Evolutionary conservation across 2,797 vertebrate genomes (phyloP).

Genomic region (Hoplostethus atlanticus): DNA sequence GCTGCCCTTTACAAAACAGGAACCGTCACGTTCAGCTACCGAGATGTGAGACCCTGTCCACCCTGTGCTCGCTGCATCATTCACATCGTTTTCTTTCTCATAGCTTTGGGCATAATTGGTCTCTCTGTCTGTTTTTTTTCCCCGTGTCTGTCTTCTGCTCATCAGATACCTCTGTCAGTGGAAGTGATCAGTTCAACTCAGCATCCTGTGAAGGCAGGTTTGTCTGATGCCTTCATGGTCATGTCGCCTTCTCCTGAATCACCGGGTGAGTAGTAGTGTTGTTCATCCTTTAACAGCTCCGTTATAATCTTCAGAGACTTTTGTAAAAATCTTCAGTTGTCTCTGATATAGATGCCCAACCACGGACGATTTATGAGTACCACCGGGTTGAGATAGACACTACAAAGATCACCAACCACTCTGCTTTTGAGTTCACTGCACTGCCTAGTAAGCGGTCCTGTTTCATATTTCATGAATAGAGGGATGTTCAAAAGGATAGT

Average conservation of each 20-base stretch:
- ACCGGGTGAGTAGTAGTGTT: conserved; percentile 83
- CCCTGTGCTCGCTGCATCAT: neutral
- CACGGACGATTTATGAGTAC: conserved; percentile 91
- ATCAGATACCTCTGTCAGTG: conserved; percentile 90
- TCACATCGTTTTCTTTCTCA: neutral
- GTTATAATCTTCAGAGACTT: neutral
- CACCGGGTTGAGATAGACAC: conserved; percentile 91
- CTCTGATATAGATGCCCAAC: conserved; percentile 78
- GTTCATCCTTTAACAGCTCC: neutral
- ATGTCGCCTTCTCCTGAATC: conserved; percentile 80
- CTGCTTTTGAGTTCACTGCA: conserved; percentile 91
- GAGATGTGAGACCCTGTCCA: conserved; percentile 86
- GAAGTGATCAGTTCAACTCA: conserved; percentile 87
- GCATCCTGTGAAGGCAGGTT: conserved; percentile 92
- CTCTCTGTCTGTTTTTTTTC: neutral
- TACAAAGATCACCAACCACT: conserved; percentile 84
- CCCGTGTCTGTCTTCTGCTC: neutral
- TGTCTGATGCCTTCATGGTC: conserved; percentile 96
- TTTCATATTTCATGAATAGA: neutral
- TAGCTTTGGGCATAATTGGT: neutral
- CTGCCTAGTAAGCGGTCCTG: conserved; percentile 89
- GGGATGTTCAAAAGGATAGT: neutral
- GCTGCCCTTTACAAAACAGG: conserved; percentile 89
- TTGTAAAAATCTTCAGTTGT: neutral
- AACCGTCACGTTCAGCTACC: conserved; percentile 91